Evolutionary conservation across 2,888 invertebrate species (phyloP).

Genomic region (Allygus modestus): DNA sequence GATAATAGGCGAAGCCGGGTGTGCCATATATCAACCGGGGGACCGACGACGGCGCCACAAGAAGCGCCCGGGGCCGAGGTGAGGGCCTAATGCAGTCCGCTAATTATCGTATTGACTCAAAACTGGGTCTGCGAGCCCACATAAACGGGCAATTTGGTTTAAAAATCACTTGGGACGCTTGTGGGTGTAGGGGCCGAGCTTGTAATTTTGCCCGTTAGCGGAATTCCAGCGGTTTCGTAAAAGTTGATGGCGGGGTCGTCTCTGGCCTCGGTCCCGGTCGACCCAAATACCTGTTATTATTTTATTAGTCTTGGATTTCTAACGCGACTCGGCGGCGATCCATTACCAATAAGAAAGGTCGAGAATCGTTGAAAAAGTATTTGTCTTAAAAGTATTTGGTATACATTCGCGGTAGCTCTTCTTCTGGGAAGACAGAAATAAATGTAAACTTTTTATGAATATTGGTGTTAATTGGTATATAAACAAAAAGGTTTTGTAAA

Average conservation of each 20-base stretch:
- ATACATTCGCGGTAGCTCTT: too few relatives aligned
- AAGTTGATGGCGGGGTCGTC: slow-evolving; percentile 25
- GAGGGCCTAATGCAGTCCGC: slow-evolving; percentile 18
- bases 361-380: too few relatives aligned
- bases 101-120: slow-evolving; percentile 52
- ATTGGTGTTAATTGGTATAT: too few relatives aligned
- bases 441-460: too few relatives aligned
- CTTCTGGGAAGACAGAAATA: too few relatives aligned
- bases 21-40: background rate
- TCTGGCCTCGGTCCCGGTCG: background rate
- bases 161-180: slow-evolving; percentile 49
- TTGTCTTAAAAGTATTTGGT: too few relatives aligned
- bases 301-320: slow-evolving; percentile 46
- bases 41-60: background rate
- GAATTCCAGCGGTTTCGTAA: slow-evolving; percentile 48
- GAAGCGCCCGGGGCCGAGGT: slow-evolving; percentile 2
- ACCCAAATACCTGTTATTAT: slow-evolving; percentile 53
- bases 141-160: slow-evolving; percentile 51
- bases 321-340: background rate
- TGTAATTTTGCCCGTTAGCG: slow-evolving; percentile 58
- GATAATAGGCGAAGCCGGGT: slow-evolving; percentile 29
- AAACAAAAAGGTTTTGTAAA: too few relatives aligned
- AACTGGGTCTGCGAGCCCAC: slow-evolving; percentile 22
- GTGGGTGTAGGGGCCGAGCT: slow-evolving; percentile 46
- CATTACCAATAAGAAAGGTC: background rate